Conservation (phyloP, 2,888 invertebrate species). For the Drosophila imparisetae region DNA sequence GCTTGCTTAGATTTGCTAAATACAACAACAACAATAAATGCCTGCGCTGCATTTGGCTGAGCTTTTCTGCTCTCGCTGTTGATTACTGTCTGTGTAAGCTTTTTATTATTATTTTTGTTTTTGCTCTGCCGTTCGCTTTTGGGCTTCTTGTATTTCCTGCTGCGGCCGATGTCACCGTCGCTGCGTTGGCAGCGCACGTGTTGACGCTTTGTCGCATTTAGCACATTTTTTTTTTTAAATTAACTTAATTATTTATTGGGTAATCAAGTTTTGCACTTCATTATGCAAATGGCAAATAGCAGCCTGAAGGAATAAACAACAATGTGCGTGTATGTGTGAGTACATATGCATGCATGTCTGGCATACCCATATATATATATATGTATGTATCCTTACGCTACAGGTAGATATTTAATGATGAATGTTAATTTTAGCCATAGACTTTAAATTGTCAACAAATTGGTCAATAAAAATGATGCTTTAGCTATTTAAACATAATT, state of each 20-base stretch:
- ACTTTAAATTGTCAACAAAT: neutral
- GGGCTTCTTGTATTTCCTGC: conserved; percentile 74
- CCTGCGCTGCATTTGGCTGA: conserved; percentile 54
- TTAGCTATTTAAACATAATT: neutral
- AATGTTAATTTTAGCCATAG: neutral
- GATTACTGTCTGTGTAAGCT: conserved; percentile 15
- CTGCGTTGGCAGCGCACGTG: conserved; percentile 63
- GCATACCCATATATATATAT: no score
- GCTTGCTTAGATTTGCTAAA: conserved; percentile 71
- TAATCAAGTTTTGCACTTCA: conserved; percentile 30
- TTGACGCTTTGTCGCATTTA: conserved; percentile 42
- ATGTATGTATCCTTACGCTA: neutral
- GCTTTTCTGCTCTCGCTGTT: conserved; percentile 38
- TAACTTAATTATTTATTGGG: conserved; percentile 29
- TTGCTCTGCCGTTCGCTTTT: conserved; percentile 21
- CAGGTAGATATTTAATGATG: neutral
- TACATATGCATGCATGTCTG: conserved; percentile 22
- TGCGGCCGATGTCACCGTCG: conserved; percentile 21
- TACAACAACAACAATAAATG: conserved; percentile 41
- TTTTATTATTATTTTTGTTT: conserved; percentile 26
- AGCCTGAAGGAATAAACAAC: neutral
- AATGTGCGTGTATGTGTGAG: conserved; percentile 37
- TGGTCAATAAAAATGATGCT: neutral
- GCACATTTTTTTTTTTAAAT: conserved; percentile 8
- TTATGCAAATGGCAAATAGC: neutral